phyloP scores from a whole-genome alignment of 2,113 vertebrate genomes.

The Ophiodon elongatus region DNA sequence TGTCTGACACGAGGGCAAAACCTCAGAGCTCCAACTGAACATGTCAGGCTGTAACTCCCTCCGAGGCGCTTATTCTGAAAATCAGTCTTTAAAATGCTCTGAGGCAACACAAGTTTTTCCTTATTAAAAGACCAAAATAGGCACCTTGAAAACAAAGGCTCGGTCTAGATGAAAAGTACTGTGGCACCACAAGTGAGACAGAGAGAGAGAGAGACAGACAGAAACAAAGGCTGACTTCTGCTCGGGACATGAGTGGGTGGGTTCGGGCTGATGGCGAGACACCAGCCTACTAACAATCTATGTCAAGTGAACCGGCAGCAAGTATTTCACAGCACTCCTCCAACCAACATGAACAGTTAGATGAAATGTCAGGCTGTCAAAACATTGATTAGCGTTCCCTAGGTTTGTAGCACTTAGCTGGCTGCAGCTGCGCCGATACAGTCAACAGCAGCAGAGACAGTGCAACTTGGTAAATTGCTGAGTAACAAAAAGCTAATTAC shows the following conservation, averaged over 20 bases:
- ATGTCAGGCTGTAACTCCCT: conserved; percentile 39
- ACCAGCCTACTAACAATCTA: conserved; percentile 72
- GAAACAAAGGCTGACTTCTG: conserved; percentile 75
- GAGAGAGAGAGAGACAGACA: conserved; percentile 13
- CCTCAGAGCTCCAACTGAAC: conserved; percentile 44
- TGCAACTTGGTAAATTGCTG: conserved; percentile 65
- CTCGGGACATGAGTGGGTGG: conserved; percentile 74
- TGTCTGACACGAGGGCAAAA: conserved; percentile 59
- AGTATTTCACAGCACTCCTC: conserved; percentile 75
- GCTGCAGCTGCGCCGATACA: conserved; percentile 66
- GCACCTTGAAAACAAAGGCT: conserved; percentile 65
- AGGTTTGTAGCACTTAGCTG: conserved; percentile 70
- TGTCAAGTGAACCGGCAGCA: conserved; percentile 71
- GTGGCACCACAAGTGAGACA: conserved; percentile 64
- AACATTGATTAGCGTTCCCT: conserved; percentile 81
- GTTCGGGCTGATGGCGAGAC: conserved; percentile 69
- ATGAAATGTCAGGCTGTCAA: conserved; percentile 84
- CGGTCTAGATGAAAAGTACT: conserved; percentile 45
- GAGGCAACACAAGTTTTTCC: conserved; percentile 59
- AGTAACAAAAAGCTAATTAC: conserved; percentile 74
- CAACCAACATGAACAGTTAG: conserved; percentile 68
- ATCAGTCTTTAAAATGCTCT: conserved; percentile 49
- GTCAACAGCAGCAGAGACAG: conserved; percentile 48
- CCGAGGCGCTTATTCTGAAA: conserved; percentile 48
- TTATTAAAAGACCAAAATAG: conserved; percentile 70